Percentiles rank a stretch among this genome's conserved stretches.
These are phyloP conservation scores for Dryoscopus gambensis DNA, from an alignment of 2,113 vertebrate genomes.

Conservation along the genomic window DNA sequence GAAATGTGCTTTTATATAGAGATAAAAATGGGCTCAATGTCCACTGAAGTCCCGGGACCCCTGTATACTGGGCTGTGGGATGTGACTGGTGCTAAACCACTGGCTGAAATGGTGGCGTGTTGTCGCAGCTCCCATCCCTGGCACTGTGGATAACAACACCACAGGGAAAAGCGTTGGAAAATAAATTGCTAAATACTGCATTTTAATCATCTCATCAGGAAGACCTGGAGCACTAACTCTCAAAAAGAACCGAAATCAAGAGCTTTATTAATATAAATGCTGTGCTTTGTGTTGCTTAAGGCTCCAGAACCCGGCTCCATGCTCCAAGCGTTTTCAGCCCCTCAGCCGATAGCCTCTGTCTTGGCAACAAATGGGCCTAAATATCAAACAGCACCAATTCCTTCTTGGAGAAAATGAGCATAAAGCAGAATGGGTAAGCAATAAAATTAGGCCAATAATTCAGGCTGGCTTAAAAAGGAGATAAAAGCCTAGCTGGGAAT, in stretches of 20 bases:
- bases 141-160: neutral
- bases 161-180: neutral
- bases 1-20: neutral
- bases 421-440: neutral
- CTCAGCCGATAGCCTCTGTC: neutral
- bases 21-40: neutral
- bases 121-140: neutral
- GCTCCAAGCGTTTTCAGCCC: neutral
- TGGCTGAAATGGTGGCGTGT: neutral
- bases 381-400: neutral
- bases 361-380: neutral
- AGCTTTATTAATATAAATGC: neutral
- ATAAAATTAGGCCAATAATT: constrained; percentile 20
- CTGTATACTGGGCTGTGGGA: neutral
- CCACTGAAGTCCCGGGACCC: neutral
- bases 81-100: neutral
- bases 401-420: neutral
- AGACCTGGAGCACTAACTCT: neutral
- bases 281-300: neutral
- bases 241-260: neutral
- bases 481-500: constrained; percentile 14
- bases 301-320: neutral
- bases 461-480: neutral
- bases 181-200: neutral
- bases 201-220: neutral